Evolutionary conservation across 2,797 vertebrate species (phyloP).

Genomic region (Poecilia velifera): DNA sequence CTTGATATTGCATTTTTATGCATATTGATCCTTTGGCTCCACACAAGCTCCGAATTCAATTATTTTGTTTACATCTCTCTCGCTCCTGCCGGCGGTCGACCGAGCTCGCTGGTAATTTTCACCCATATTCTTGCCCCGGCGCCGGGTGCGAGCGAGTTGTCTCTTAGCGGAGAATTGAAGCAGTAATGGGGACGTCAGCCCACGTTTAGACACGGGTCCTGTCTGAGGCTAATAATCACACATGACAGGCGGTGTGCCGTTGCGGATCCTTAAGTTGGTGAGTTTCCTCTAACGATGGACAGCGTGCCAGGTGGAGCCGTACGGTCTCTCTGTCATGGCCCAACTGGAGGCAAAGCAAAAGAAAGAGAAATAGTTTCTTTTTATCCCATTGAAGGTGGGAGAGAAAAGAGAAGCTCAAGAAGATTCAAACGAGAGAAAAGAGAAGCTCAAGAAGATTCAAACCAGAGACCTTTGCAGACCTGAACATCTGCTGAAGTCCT

Average conservation of each 20-base stretch:
- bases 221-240: conserved; percentile 68
- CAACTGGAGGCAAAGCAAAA: conserved; percentile 10
- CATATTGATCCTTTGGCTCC: conserved; percentile 48
- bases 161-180: conserved; percentile 57
- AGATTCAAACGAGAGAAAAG: conserved; percentile 11
- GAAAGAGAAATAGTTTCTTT: conserved; percentile 19
- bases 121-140: conserved; percentile 24
- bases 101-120: conserved; percentile 31
- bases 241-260: conserved; percentile 66
- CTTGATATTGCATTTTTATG: conserved; percentile 44
- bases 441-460: conserved; percentile 22
- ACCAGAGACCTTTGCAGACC: background rate
- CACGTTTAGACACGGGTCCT: conserved; percentile 51
- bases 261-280: conserved; percentile 47
- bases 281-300: conserved; percentile 24
- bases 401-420: conserved; percentile 15
- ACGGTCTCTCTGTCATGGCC: conserved; percentile 4
- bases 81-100: conserved; percentile 24
- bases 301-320: conserved; percentile 15
- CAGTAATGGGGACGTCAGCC: conserved; percentile 74
- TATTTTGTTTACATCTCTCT: conserved; percentile 52
- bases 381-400: conserved; percentile 3
- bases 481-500: background rate
- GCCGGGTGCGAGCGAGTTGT: conserved; percentile 29
- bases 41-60: conserved; percentile 43